Percentiles rank a stretch among this genome's conserved stretches.
phyloP scores from a whole-genome alignment of 2,888 invertebrate species.

The Arrhopalites spinosus region DNA sequence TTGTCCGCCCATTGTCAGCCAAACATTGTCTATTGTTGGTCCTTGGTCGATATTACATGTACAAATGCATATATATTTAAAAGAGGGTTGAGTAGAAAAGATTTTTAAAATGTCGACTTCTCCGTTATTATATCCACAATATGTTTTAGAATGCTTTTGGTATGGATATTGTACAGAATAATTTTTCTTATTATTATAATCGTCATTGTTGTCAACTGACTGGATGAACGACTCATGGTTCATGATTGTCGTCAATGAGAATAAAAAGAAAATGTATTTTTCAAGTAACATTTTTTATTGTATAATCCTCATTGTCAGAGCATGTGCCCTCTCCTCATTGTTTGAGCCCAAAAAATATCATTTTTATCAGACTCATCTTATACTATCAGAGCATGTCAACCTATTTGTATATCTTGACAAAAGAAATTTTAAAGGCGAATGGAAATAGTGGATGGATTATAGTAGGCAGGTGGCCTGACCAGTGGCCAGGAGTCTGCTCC shows the following conservation, averaged over 20 bases:
- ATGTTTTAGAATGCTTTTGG: too few species aligned
- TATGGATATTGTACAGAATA: too few species aligned
- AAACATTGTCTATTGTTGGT: too few species aligned
- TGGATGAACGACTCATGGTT: constrained; percentile 5
- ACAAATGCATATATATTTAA: not conserved
- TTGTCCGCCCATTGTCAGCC: too few species aligned
- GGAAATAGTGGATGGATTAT: not conserved
- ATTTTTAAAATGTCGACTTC: not conserved
- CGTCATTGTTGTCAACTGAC: not conserved
- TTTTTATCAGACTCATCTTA: too few species aligned
- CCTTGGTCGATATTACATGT: too few species aligned
- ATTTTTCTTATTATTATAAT: too few species aligned
- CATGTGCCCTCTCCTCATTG: too few species aligned
- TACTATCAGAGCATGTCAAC: not conserved
- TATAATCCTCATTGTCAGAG: not conserved
- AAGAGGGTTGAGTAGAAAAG: not conserved
- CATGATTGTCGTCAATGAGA: not conserved
- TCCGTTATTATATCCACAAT: too few species aligned
- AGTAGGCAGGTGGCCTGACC: not conserved
- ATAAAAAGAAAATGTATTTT: not conserved
- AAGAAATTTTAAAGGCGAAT: not conserved
- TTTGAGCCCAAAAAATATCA: too few species aligned
- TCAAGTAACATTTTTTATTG: not conserved
- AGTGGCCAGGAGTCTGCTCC: not conserved
- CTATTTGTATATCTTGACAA: not conserved